phyloP scores from a whole-genome alignment of 2,888 invertebrate species.

The Drosophila meridionalis region DNA sequence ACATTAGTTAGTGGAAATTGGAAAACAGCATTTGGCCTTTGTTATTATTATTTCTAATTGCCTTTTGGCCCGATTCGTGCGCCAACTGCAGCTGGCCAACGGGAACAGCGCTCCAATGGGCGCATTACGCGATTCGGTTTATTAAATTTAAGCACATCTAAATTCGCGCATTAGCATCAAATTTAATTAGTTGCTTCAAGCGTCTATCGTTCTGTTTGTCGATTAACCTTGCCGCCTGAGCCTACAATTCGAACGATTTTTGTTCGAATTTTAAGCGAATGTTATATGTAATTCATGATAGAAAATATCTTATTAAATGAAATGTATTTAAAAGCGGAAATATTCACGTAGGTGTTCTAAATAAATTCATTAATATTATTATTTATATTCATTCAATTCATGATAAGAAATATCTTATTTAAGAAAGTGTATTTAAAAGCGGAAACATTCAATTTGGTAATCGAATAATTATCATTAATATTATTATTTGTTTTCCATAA shows the following conservation, averaged over 20 bases:
- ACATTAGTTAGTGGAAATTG: constrained; percentile 57
- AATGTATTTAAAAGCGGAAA: background rate
- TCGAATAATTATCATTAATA: background rate
- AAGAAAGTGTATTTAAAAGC: background rate
- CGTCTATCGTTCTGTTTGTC: background rate
- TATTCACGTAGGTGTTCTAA: too few species aligned
- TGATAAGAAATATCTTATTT: background rate
- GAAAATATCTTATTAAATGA: background rate
- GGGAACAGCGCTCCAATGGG: constrained; percentile 1
- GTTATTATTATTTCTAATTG: constrained; percentile 76
- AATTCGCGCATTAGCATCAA: constrained; percentile 57
- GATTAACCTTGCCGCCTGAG: constrained; percentile 13
- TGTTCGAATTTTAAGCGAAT: background rate
- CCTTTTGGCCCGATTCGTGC: constrained; percentile 28
- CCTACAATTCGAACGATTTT: background rate
- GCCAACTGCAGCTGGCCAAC: constrained; percentile 30
- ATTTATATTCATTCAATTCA: background rate
- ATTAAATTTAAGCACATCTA: constrained; percentile 51
- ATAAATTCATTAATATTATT: background rate
- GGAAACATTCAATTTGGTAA: background rate
- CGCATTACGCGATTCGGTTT: constrained; percentile 21
- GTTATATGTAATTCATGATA: background rate
- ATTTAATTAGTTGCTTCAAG: constrained; percentile 43
- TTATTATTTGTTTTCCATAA: background rate
- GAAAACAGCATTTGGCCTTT: constrained; percentile 46